Evolutionary conservation across 2,888 invertebrate species (phyloP), one percentile per base, ranked within the genome.

Genomic region (Liopterus haemorrhoidalis): DNA sequence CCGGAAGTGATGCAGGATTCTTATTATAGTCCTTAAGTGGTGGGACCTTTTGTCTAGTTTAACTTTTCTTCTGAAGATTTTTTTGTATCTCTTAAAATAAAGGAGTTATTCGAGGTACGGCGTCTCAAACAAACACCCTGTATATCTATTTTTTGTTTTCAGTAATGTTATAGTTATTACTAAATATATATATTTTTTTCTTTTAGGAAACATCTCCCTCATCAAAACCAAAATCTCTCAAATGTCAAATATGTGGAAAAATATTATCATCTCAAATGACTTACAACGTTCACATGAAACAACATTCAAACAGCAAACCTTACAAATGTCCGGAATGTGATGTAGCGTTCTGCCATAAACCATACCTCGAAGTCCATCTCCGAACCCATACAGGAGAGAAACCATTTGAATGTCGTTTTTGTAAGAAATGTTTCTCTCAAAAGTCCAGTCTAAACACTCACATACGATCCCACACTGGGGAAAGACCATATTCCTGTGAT

Each of bases 231-330:
- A 83, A 82, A 59, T 81, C 82, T 31, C 85, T 85, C 63, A 79
- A 79, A 52, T 86, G 86, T 68, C 83, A 84, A 71, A 76, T 84
- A 48, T 85, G 85, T 65, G 82, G 83, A 46, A 84, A 84, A 71
- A 79, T 84, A 49, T 67, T 85, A 51, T 84, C 85, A 42, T 85
- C 84, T 9, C 79, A 83, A 47, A 82, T 83, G 28, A 84, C 83
- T 54, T 85, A 85, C 64, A 85, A 86, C 63, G 86, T 85, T 57
- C 86, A 86, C 67, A 82, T 85, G 82, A 85, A 85, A 67, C 73
- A 84, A 54, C 85, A 86, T 69, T 85, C 85, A 16, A 81, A 82
- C 57, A 82, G 81, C 64, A 86, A 86, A 65, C 85, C 85, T 49
- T 86, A 82, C 68, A 81, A 80, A 60, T 86, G 86, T 70, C 80